Conservation (phyloP, 2,888 invertebrate genomes). For the Panopea generosa region DNA sequence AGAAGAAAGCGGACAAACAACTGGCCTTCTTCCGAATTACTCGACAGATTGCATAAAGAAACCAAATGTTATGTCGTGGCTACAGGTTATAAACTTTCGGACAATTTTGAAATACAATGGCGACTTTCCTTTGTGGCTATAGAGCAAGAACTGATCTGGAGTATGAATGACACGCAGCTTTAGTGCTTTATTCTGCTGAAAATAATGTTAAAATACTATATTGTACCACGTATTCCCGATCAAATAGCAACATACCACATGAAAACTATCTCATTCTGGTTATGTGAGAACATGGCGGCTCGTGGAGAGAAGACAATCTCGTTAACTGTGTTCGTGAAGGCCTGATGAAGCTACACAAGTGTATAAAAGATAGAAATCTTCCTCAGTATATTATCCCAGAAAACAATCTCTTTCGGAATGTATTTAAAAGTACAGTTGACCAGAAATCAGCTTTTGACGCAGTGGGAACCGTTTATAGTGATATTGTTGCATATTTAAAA, state of each 20-base stretch:
- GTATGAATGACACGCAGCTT: slow-evolving; percentile 30
- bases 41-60: too few species aligned
- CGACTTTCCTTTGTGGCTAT: slow-evolving; percentile 29
- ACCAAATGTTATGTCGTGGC: slow-evolving; percentile 25
- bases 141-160: slow-evolving; percentile 40
- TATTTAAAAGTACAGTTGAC: slow-evolving; percentile 4
- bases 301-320: slow-evolving; percentile 8
- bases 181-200: slow-evolving; percentile 29
- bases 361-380: slow-evolving; percentile 7
- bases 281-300: slow-evolving; percentile 18
- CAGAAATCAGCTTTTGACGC: not conserved
- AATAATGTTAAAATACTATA: slow-evolving; percentile 4
- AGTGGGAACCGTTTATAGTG: not conserved
- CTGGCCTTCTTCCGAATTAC: too few species aligned
- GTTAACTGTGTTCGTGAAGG: slow-evolving; percentile 5
- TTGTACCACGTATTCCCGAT: slow-evolving; percentile 12
- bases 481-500: too few species aligned
- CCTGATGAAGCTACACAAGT: not conserved
- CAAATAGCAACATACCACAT: slow-evolving; percentile 26
- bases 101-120: slow-evolving; percentile 9
- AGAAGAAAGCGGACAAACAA: too few species aligned
- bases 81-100: slow-evolving; percentile 17
- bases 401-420: slow-evolving; percentile 27
- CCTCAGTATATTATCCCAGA: slow-evolving; percentile 20
- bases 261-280: slow-evolving; percentile 32